Percentiles rank a stretch among this genome's conserved stretches.
Evolutionary conservation across 2,888 invertebrate genomes (phyloP).

Genomic region (Halocaridina rubra): DNA sequence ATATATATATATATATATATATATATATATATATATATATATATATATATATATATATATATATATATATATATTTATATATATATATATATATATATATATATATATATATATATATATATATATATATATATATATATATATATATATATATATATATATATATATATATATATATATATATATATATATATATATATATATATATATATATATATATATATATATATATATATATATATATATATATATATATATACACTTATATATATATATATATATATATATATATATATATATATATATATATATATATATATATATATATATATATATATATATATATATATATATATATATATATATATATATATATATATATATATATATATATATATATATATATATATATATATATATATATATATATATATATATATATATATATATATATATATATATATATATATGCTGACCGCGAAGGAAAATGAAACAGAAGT

Average conservation of each 20-base stretch:
- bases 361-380: not conserved
- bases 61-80: too few species aligned
- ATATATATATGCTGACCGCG: too few species aligned
- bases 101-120: not conserved
- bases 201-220: not conserved
- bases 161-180: not conserved
- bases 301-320: not conserved
- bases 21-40: not conserved
- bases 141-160: not conserved
- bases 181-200: too few species aligned
- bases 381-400: too few species aligned
- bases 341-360: not conserved
- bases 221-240: too few species aligned
- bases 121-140: not conserved
- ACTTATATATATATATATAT: not conserved
- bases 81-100: not conserved
- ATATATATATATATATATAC: not conserved
- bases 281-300: too few species aligned
- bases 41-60: too few species aligned
- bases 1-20: not conserved
- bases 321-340: not conserved
- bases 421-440: not conserved
- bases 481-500: too few species aligned
- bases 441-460: too few species aligned
- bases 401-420: not conserved